These are phyloP conservation scores for Lordiphosa collinella DNA, from an alignment of 1,140 invertebrate species.

Conservation along the genomic window DNA sequence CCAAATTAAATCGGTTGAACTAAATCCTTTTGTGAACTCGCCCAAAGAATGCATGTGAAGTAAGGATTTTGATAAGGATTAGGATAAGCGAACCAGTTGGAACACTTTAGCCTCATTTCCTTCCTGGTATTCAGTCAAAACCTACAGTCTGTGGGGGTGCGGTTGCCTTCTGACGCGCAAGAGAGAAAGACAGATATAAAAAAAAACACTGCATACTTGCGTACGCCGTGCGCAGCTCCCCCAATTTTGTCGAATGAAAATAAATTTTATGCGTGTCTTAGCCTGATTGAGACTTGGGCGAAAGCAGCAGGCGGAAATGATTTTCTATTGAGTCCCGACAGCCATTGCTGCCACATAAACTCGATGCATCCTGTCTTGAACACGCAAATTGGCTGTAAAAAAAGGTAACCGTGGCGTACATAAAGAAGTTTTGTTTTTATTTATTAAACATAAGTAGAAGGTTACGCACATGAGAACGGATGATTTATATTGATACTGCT, in stretches of 20 bases:
- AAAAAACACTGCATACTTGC: constrained; percentile 4
- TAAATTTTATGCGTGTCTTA: constrained; percentile 17
- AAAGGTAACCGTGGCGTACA: background rate
- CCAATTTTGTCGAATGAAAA: constrained; percentile 12
- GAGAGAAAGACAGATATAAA: background rate
- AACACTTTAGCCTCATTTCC: too few relatives aligned
- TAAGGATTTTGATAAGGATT: too few relatives aligned
- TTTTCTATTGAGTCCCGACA: constrained; percentile 7
- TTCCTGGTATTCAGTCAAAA: too few relatives aligned
- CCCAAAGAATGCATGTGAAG: too few relatives aligned
- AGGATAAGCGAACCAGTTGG: too few relatives aligned
- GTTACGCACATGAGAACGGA: constrained; percentile 5
- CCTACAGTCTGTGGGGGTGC: too few relatives aligned
- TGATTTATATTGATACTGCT: background rate
- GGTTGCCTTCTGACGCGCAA: background rate
- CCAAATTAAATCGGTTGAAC: too few relatives aligned
- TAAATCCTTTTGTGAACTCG: too few relatives aligned
- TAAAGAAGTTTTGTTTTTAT: constrained; percentile 23
- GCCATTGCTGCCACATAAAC: background rate
- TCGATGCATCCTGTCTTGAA: background rate
- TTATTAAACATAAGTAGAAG: constrained; percentile 2
- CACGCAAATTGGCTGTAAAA: constrained; percentile 38
- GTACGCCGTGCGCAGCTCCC: too few relatives aligned
- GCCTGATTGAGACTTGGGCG: background rate
- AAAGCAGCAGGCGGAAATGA: constrained; percentile 5